Evolutionary conservation across 2,888 invertebrate genomes (phyloP).

Genomic region (Eudasyphora cyanicolor): DNA sequence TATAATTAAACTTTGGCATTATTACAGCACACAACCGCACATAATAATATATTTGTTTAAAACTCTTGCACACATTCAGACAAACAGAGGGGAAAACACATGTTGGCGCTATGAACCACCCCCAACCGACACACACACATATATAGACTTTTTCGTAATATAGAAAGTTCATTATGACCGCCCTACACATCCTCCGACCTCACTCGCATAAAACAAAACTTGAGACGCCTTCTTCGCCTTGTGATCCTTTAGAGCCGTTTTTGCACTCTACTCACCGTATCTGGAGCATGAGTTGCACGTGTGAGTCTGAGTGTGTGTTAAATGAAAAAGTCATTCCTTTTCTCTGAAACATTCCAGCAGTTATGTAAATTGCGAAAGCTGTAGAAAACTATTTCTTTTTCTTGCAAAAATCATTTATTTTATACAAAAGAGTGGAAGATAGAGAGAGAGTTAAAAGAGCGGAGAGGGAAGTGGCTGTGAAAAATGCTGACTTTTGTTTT

Average conservation of each 20-base stretch:
- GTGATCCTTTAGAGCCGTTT: neutral
- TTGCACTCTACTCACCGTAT: conserved; percentile 8
- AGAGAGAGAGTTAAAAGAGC: no score
- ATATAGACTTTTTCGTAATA: no score
- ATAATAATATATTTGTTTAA: neutral
- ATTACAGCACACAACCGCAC: conserved; percentile 15
- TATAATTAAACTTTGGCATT: conserved; percentile 40
- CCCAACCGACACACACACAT: neutral
- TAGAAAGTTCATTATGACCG: neutral
- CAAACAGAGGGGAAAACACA: neutral
- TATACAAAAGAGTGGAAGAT: neutral
- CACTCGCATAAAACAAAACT: conserved; percentile 17
- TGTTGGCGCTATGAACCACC: neutral
- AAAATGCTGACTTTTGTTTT: conserved; percentile 14
- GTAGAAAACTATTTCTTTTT: conserved; percentile 24
- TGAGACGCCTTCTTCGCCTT: conserved; percentile 15
- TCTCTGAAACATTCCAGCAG: conserved; percentile 30
- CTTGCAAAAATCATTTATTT: conserved; percentile 32
- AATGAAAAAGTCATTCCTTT: conserved; percentile 52
- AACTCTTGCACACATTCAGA: neutral
- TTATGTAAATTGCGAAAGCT: conserved; percentile 43
- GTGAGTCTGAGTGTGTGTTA: conserved; percentile 36
- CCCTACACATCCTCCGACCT: no score
- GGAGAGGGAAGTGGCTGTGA: neutral
- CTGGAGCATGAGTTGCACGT: neutral